Evolutionary conservation across 2,888 invertebrate genomes (phyloP), one percentile per base, ranked within the genome.

Genomic region (Lochmaea capreae): DNA sequence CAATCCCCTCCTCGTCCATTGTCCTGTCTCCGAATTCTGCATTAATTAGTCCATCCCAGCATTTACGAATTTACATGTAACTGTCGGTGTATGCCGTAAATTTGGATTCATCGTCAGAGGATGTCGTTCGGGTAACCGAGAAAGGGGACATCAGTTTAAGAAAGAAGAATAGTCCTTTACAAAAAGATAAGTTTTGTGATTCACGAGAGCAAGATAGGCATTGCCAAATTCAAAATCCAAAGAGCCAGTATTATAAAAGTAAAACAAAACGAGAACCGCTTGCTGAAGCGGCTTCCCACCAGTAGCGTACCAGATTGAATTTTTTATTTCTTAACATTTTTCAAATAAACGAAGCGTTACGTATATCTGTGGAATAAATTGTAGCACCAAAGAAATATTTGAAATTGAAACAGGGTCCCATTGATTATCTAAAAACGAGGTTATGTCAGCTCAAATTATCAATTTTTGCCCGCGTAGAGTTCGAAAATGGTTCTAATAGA

Each of bases 121-220:
- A 67, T 61, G 61, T 61, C 39, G 58, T 71, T 46, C 76, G 72
- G 76, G 73, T 68, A 33, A 58, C 65, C 49, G 72, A 71, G 74
- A 75, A 49, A 76, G 57, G 74, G 77, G 66, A 67, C 77, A 79
- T 58, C 80, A 79, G 76, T 78, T 75, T 76, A 78, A 78, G 73
- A 76, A 79, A 80, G 79, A 81, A 81, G 78, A 80, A 81, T 80
- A 81, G 80, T 79, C 78, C 74, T 77, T 76, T 77, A 76, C 75
- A 82, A 81, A 82, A 81, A 80, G 79, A 82, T 80, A 82, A 81
- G 78, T 80, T 79, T 70, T 75, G 82, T 81, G 84, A 83, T 83
- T 83, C 83, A 83, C 81, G 83, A 82, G 81, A 77, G 80, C 79
- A 78, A 80, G 81, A 81, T 77, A 78, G 79, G 75, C 77, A 75